These are phyloP conservation scores for Atethmia centrago DNA, from an alignment of 2,888 invertebrate genomes.

Conservation along the genomic window DNA sequence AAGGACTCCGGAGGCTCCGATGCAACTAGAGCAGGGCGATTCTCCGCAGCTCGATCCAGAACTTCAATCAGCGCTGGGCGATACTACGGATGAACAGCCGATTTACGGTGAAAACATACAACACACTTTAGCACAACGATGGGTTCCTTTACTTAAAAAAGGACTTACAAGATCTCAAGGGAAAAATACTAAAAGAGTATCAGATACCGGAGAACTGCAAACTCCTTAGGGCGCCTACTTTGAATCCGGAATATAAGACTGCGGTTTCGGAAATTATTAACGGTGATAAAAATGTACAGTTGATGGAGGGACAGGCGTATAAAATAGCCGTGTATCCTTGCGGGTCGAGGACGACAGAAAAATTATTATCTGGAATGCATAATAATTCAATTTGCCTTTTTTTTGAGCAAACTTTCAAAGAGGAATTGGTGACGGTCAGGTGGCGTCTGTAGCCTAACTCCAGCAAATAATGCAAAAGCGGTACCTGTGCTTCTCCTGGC, in stretches of 20 bases:
- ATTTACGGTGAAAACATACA: not conserved
- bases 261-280: not conserved
- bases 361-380: no score
- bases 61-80: not conserved
- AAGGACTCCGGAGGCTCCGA: not conserved
- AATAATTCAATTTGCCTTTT: no score
- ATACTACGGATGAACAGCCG: not conserved
- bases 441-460: no score
- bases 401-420: no score
- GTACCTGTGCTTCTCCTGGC: no score
- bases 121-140: not conserved
- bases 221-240: not conserved
- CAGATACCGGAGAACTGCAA: slow-evolving; percentile 1
- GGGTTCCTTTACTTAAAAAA: slow-evolving; percentile 7
- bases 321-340: no score
- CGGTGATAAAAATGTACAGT: not conserved
- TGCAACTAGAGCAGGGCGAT: not conserved
- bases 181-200: slow-evolving; percentile 3
- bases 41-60: not conserved
- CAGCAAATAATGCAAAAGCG: no score
- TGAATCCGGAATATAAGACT: not conserved
- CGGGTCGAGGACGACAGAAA: no score
- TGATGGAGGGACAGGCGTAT: no score
- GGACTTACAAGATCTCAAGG: not conserved
- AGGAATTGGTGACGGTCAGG: no score